Conservation (phyloP, 2,797 vertebrate genomes). For the Myotis daubentonii region DNA sequence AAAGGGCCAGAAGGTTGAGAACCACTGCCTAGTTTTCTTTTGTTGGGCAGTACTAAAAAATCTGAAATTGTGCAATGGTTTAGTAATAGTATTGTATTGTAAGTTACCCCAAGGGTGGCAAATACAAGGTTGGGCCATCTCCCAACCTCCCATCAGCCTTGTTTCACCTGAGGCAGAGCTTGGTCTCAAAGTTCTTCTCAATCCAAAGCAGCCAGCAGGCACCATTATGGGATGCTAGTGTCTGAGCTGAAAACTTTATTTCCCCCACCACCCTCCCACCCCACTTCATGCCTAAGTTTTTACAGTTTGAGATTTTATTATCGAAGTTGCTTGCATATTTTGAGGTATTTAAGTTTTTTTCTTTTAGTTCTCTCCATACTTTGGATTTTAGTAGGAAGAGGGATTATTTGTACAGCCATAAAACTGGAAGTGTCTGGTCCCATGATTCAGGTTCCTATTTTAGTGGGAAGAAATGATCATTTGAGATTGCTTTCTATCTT, state of each 20-base stretch:
- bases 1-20: too few species aligned
- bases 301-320: slow-evolving; percentile 17
- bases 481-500: not conserved
- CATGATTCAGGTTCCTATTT: not conserved
- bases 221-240: not conserved
- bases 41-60: not conserved
- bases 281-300: not conserved
- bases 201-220: not conserved
- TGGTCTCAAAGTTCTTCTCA: not conserved
- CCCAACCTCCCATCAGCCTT: not conserved
- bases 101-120: not conserved
- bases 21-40: not conserved
- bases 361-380: not conserved
- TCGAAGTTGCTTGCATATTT: not conserved
- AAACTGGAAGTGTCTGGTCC: not conserved
- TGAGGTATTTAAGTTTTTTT: slow-evolving; percentile 25
- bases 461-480: not conserved
- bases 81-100: not conserved
- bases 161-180: not conserved
- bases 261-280: not conserved
- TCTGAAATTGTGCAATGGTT: not conserved
- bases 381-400: not conserved
- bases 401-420: not conserved
- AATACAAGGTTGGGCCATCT: not conserved
- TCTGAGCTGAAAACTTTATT: not conserved